Conservation (phyloP, 2,113 vertebrate species). For the Thamnophis sirtalis region DNA sequence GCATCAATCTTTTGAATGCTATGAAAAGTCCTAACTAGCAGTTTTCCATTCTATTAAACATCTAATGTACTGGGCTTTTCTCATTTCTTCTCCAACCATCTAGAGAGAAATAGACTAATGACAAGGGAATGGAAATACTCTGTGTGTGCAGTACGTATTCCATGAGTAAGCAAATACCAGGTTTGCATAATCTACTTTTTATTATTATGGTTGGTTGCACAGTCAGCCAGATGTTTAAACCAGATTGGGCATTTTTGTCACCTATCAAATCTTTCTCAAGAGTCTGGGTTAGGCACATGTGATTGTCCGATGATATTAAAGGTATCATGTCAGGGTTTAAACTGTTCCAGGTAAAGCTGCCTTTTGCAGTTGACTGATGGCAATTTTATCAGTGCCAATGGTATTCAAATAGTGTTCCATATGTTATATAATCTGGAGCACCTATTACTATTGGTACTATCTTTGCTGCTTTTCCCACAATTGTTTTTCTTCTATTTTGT, state of each 20-base stretch:
- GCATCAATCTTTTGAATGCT: constrained; percentile 46
- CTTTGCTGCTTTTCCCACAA: neutral
- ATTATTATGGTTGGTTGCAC: neutral
- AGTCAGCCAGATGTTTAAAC: neutral
- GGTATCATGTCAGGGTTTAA: neutral
- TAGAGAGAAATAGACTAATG: constrained; percentile 43
- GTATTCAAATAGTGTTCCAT: neutral
- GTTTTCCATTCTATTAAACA: constrained; percentile 54
- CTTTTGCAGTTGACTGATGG: neutral
- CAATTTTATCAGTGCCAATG: neutral
- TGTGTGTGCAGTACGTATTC: neutral
- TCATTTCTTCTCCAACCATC: constrained; percentile 46
- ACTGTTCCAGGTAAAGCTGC: neutral
- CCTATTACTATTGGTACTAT: neutral
- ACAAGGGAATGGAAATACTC: constrained; percentile 41
- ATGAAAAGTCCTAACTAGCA: constrained; percentile 55
- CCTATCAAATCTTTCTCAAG: neutral
- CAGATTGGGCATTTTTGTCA: neutral
- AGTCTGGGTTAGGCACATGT: neutral
- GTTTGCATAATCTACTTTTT: neutral
- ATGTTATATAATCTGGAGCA: neutral
- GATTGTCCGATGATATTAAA: neutral
- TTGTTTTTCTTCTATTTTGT: neutral
- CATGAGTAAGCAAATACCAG: neutral
- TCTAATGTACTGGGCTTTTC: constrained; percentile 55